Base-by-base conservation (phyloP, 1,140 invertebrate species). In the Heliconius congener region DNA sequence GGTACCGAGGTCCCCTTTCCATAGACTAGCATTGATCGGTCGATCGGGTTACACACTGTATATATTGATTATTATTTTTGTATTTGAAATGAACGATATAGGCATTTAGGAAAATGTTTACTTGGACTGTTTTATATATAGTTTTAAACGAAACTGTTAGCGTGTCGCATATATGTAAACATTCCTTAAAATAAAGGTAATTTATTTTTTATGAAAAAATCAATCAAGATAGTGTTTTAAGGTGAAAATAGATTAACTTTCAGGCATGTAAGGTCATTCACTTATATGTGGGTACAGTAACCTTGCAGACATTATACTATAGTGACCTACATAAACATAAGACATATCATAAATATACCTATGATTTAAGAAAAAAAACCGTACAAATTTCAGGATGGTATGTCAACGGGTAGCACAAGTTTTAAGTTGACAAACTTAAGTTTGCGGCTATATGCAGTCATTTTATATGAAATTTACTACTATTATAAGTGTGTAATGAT, bases 191-290 rank as follows among this genome's bases (percentile, higher is more conserved):
- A 16, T 16, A 16, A 5, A 16, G 4, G 18, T 4, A 66, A 13
- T 9, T 9, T n/a, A 27, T 60, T 23, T 55, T 55, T 60, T 13
- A 13, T 16, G 13, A 8, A 30, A 16, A 27, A 30, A 66, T 66
- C 60, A 30, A 66, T 66, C 60, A 66, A 66, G 60, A 66, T 66
- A 66, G 9, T 66, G 4, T 66, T 66, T 30, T 30, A 9, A 27
- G 60, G 27, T 30, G 60, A 66, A 66, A 66, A 27, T 30, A 66
- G 60, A 66, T 66, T 66, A 66, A 66, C 27, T 66, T 30, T 30
- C 27, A n/a, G 55, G n/a, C 55, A 23, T 8, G 5, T 57, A 23
- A 30, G 27, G 60, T 30, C 60, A 66, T 30, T 30, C 4, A 30
- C 60, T 46, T 46, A 66, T 16, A 16, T 66, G 9, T 66, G 23